phyloP scores from a whole-genome alignment of 1,140 invertebrate species.

The Nomia melanderi region DNA sequence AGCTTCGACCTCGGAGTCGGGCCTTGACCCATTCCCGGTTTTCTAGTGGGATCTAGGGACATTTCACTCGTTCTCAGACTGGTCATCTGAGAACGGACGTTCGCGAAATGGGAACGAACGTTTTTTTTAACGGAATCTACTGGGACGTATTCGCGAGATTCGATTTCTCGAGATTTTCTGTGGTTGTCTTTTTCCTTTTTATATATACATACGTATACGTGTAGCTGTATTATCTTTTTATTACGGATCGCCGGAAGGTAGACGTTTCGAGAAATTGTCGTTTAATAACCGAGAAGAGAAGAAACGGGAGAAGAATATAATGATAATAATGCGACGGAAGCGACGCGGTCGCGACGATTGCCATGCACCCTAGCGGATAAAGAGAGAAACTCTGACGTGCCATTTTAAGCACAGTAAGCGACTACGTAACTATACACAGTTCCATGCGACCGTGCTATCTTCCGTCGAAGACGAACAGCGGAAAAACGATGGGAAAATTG shows the following conservation, averaged over 20 bases:
- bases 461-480: not conserved
- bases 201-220: not conserved
- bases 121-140: not conserved
- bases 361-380: slow-evolving; percentile 52
- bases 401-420: slow-evolving; percentile 44
- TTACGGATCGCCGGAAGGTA: too few relatives aligned
- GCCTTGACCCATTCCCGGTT: not conserved
- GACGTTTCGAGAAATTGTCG: too few relatives aligned
- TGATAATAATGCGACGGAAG: not conserved
- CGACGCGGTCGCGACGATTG: slow-evolving; percentile 26
- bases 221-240: slow-evolving; percentile 4
- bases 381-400: slow-evolving; percentile 30
- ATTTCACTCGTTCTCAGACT: not conserved
- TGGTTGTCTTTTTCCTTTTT: too few relatives aligned
- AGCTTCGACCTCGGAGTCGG: not conserved
- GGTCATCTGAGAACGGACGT: not conserved
- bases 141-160: not conserved
- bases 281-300: too few relatives aligned
- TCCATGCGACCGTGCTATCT: slow-evolving; percentile 13
- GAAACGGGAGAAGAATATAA: not conserved
- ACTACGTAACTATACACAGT: not conserved
- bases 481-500: too few relatives aligned
- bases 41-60: not conserved
- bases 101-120: not conserved
- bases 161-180: not conserved